phyloP scores from a whole-genome alignment of 2,888 invertebrate genomes.

The Pelosia muscerda region DNA sequence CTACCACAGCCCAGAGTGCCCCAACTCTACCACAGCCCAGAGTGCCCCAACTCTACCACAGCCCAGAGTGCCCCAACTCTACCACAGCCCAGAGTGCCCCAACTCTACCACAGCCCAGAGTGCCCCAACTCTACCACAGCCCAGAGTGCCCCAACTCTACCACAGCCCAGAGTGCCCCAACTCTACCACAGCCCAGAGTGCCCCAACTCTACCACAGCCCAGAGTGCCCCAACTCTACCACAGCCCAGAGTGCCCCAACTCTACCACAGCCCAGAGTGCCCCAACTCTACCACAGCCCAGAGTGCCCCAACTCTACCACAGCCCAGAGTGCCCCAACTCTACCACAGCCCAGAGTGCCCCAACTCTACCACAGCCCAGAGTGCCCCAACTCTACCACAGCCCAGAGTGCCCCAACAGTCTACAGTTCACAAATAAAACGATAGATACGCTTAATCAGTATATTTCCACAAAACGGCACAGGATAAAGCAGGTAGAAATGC shows the following conservation, averaged over 20 bases:
- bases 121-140: neutral
- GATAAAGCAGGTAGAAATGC: neutral
- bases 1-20: neutral
- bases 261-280: neutral
- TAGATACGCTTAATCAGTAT: conserved; percentile 34
- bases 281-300: neutral
- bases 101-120: neutral
- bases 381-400: neutral
- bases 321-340: neutral
- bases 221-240: neutral
- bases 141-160: neutral
- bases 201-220: neutral
- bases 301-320: neutral
- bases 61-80: neutral
- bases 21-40: neutral
- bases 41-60: neutral
- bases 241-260: neutral
- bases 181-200: neutral
- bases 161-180: neutral
- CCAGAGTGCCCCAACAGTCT: neutral
- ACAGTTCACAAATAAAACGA: neutral
- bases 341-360: neutral
- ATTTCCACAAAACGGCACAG: conserved; percentile 21
- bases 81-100: neutral
- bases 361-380: neutral